Conservation (phyloP, 2,113 vertebrate genomes). For the Laticauda laticaudata region DNA sequence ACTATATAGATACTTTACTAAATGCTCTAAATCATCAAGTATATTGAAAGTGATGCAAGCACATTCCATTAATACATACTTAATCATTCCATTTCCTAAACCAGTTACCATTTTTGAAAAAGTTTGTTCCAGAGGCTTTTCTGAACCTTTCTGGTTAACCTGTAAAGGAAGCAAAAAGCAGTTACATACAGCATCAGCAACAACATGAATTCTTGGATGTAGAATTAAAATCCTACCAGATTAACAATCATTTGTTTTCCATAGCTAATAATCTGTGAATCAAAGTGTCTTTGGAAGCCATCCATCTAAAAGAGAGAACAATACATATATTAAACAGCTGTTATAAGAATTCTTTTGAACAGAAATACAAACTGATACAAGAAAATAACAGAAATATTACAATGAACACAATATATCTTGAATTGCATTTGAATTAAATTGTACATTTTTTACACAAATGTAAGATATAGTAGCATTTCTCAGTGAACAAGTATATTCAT, state of each 20-base stretch:
- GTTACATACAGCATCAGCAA: background rate
- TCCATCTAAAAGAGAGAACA: slow-evolving; percentile 77
- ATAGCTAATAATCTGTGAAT: slow-evolving; percentile 92
- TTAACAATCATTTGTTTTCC: slow-evolving; percentile 92
- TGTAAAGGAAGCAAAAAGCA: slow-evolving; percentile 54
- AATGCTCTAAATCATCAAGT: background rate
- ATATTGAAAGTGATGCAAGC: background rate
- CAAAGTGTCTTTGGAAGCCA: slow-evolving; percentile 96
- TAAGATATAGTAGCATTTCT: background rate
- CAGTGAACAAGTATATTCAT: background rate
- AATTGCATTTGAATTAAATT: background rate
- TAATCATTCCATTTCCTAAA: slow-evolving; percentile 87
- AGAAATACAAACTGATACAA: background rate
- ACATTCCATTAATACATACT: slow-evolving; percentile 66
- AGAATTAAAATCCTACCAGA: slow-evolving; percentile 75
- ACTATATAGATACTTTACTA: background rate
- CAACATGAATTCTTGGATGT: background rate
- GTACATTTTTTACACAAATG: background rate
- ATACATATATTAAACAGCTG: background rate
- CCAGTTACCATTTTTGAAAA: slow-evolving; percentile 87
- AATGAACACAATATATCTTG: background rate
- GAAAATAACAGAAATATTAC: background rate
- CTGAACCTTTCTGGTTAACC: slow-evolving; percentile 96
- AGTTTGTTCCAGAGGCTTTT: slow-evolving; percentile 87
- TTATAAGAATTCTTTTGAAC: background rate